These are phyloP conservation scores for Dexiosoma caninum DNA, from an alignment of 2,888 invertebrate species.

Conservation along the genomic window DNA sequence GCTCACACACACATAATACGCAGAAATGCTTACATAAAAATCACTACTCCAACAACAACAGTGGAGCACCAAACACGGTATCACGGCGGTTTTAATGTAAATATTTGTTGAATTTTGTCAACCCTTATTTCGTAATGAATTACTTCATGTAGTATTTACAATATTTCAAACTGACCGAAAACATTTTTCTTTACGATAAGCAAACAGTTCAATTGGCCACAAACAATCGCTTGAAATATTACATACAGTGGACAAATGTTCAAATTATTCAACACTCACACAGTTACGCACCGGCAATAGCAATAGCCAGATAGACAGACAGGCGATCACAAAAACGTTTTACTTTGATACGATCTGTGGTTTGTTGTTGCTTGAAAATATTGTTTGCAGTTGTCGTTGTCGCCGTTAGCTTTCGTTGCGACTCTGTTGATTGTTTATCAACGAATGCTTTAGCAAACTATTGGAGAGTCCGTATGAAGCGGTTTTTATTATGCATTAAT, in stretches of 20 bases:
- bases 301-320: not conserved
- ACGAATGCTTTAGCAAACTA: constrained; percentile 58
- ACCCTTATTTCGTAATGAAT: not conserved
- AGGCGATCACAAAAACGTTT: constrained; percentile 20
- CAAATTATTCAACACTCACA: constrained; percentile 19
- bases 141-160: not conserved
- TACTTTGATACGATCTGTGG: constrained; percentile 36
- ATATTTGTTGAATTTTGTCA: constrained; percentile 6
- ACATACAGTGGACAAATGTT: constrained; percentile 17
- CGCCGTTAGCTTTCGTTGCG: constrained; percentile 41
- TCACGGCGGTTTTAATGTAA: not conserved
- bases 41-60: constrained; percentile 15
- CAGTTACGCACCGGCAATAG: not conserved
- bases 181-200: constrained; percentile 40
- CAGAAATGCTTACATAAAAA: not conserved
- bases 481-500: constrained; percentile 33
- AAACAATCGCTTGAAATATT: not conserved
- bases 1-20: not conserved
- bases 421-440: constrained; percentile 63
- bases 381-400: constrained; percentile 26
- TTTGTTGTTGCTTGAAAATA: constrained; percentile 7
- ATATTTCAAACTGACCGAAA: constrained; percentile 52
- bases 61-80: not conserved
- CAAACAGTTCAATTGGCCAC: constrained; percentile 12
- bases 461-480: constrained; percentile 51